A percentile compares a stretch with the other conserved stretches of the same genome.
phyloP scores from a whole-genome alignment of 2,113 vertebrate genomes.

The Rhinichthys klamathensis region DNA sequence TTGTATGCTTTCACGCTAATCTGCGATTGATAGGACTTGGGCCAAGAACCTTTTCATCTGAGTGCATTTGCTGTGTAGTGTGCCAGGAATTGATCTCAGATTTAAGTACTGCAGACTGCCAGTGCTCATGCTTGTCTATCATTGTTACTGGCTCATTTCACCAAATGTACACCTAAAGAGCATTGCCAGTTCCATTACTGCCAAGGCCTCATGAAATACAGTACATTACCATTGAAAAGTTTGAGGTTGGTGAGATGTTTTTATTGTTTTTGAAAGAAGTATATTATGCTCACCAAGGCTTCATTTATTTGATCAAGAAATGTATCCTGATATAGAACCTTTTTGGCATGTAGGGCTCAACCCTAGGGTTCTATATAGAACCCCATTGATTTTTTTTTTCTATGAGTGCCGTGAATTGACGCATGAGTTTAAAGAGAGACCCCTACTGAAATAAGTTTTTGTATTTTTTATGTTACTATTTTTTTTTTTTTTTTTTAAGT shows the following conservation, averaged over 20 bases:
- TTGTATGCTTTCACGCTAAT: background rate
- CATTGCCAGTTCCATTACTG: background rate
- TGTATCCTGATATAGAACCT: no score
- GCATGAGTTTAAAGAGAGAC: background rate
- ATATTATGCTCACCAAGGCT: background rate
- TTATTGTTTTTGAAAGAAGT: background rate
- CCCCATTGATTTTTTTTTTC: no score
- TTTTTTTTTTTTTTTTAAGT: background rate
- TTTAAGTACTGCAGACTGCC: background rate
- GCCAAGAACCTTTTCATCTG: slow-evolving; percentile 19
- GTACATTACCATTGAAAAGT: background rate
- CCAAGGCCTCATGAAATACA: background rate
- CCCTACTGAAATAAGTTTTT: background rate
- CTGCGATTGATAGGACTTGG: slow-evolving; percentile 24
- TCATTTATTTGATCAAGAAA: background rate
- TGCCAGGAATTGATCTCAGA: slow-evolving; percentile 25
- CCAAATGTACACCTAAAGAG: background rate
- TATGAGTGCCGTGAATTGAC: no score
- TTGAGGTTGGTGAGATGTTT: background rate
- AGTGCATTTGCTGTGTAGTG: background rate
- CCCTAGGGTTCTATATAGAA: no score
- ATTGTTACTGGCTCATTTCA: background rate
- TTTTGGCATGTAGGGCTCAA: no score
- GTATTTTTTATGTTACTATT: background rate
- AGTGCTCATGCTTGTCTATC: slow-evolving; percentile 11